Evolutionary conservation across 2,797 vertebrate genomes (phyloP), one percentile per base, ranked within the genome.

Genomic region (Clarias platycephalus): DNA sequence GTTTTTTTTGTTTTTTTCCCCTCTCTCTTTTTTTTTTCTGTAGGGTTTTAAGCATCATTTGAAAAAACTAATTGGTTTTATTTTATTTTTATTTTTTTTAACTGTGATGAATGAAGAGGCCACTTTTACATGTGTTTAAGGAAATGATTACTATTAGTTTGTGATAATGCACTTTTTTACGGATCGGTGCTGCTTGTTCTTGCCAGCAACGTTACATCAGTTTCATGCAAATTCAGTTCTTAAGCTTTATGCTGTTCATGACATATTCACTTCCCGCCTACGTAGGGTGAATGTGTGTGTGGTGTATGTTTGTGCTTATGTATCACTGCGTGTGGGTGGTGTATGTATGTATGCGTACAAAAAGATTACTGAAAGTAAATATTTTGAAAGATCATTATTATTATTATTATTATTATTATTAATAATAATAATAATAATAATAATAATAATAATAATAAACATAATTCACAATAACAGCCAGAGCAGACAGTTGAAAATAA

Each of bases 111-210:
- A 80, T 31, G 37, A 80, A 80, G 40, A 80, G 66, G 82, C 81
- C 91, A 75, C 79, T 85, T 79, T 86, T 77, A 84, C 68, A 53
- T 84, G 82, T 84, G 44, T 88, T 88, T 89, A 89, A 90, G 91
- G 89, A 91, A 91, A 90, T 92, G 92, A 94, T 93, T 92, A 91
- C 94, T 95, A 95, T 93, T 95, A 93, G 94, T 92, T 92, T 94
- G 95, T 94, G 93, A 93, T 95, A 93, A 95, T 96, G 93, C 91
- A 94, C 95, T 94, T 94, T 90, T 90, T 93, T 95, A 94, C 90
- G 83, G 85, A 81, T 66, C 91, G 89, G 93, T 93, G 92, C 90
- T 95, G 95, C 91, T 90, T 92, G 91, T 94, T 93, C 93, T 91
- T 92, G 92, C 93, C 90, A 93, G 92, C 89, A 89, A 93, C 94